A percentile compares a stretch with the other conserved stretches of the same genome.
Evolutionary conservation across 2,113 vertebrate genomes (phyloP).

Genomic region (Pachyramphus minor): DNA sequence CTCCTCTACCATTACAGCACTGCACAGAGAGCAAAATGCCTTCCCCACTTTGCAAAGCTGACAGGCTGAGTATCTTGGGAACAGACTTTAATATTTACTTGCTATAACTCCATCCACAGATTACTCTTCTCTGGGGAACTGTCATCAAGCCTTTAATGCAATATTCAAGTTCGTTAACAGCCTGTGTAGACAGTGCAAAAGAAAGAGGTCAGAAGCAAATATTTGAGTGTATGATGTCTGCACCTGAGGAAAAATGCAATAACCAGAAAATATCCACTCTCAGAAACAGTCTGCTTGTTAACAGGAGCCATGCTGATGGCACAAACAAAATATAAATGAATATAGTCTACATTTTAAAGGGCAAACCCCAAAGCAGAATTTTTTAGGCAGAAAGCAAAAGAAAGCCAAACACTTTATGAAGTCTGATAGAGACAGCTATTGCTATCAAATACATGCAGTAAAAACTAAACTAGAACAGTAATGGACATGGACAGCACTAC

Average conservation of each 20-base stretch:
- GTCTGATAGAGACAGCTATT: neutral
- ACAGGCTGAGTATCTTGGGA: neutral
- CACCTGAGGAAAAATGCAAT: conserved; percentile 38
- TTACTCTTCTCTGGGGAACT: neutral
- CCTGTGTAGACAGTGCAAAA: neutral
- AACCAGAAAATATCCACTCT: conserved; percentile 6
- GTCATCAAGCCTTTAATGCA: neutral
- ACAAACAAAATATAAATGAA: neutral
- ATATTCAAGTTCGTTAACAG: conserved; percentile 29
- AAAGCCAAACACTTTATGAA: neutral
- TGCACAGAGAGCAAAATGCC: neutral
- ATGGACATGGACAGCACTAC: neutral
- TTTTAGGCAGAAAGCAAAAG: neutral
- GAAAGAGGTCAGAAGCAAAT: neutral
- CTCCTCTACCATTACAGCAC: neutral
- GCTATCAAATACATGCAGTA: neutral
- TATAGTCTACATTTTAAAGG: neutral
- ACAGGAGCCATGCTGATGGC: neutral
- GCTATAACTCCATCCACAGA: neutral
- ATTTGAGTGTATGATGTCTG: neutral
- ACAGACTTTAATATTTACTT: conserved; percentile 13
- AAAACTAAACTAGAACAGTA: neutral
- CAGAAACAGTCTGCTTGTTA: neutral
- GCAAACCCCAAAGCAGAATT: neutral
- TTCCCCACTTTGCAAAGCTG: neutral